Percentiles rank a stretch among this genome's conserved stretches.
phyloP scores from a whole-genome alignment of 1,140 invertebrate species.

The Danaus melanippus region DNA sequence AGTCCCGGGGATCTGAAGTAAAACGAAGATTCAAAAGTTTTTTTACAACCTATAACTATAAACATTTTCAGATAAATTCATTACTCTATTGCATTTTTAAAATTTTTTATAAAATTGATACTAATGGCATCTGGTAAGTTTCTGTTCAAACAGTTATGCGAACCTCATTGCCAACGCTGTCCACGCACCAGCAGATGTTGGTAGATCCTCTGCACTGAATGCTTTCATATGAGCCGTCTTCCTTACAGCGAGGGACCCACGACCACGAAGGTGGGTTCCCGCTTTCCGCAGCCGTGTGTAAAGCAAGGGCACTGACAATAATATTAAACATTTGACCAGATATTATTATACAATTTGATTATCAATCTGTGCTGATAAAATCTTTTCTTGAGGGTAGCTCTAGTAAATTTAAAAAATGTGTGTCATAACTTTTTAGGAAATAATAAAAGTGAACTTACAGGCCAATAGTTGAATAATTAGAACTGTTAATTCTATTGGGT shows the following conservation, averaged over 20 bases:
- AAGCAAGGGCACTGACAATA: conserved; percentile 56
- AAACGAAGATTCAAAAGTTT: neutral
- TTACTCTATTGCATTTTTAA: no score
- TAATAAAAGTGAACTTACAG: neutral
- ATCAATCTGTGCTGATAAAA: no score
- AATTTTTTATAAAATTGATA: neutral
- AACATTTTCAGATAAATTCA: no score
- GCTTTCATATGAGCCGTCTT: conserved; percentile 81
- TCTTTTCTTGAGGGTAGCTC: conserved; percentile 1
- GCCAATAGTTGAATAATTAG: no score
- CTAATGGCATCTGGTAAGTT: neutral
- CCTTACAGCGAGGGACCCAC: conserved; percentile 86
- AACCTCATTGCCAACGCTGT: conserved; percentile 86
- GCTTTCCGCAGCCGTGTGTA: conserved; percentile 83
- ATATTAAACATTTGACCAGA: no score
- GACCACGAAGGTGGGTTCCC: conserved; percentile 81
- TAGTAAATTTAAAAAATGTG: conserved; percentile 1
- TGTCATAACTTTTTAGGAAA: conserved; percentile 5
- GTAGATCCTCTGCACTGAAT: conserved; percentile 85
- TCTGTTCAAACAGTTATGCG: conserved; percentile 14
- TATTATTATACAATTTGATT: no score
- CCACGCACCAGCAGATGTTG: conserved; percentile 92
- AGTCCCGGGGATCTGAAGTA: conserved; percentile 43
- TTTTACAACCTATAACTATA: no score
- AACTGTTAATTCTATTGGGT: no score